Evolutionary conservation across 2,888 invertebrate genomes (phyloP).

Genomic region (Microplitis deprimator): DNA sequence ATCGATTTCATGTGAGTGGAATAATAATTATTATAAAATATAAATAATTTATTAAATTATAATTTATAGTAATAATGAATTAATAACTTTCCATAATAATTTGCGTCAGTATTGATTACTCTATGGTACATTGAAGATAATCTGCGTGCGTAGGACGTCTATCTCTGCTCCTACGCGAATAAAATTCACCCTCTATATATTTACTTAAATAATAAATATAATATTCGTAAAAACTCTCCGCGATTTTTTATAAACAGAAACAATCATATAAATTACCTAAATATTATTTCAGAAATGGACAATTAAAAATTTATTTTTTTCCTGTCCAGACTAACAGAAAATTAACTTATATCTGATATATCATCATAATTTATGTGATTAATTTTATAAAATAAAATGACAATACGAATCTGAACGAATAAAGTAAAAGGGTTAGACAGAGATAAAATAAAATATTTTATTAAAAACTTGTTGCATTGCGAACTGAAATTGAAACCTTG

Average conservation of each 20-base stretch:
- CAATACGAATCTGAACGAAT: no score
- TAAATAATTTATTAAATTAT: background rate
- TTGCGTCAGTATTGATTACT: background rate
- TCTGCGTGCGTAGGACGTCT: background rate
- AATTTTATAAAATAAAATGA: no score
- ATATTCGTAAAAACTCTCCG: no score
- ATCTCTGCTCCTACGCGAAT: background rate
- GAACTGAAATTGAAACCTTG: background rate
- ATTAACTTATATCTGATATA: no score
- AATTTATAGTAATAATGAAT: background rate
- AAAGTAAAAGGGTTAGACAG: no score
- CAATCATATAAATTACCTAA: no score
- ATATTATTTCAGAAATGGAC: no score
- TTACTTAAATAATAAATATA: background rate
- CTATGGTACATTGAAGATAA: background rate
- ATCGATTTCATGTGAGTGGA: background rate
- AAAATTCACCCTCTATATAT: background rate
- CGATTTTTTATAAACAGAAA: no score
- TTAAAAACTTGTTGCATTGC: background rate
- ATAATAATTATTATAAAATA: conserved; percentile 10
- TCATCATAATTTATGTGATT: no score
- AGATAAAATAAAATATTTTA: no score
- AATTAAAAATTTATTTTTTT: no score
- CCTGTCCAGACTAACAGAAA: no score
- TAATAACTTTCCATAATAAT: background rate